Base-by-base conservation (phyloP, 2,888 invertebrate species). In the Aleiodes testaceus region DNA sequence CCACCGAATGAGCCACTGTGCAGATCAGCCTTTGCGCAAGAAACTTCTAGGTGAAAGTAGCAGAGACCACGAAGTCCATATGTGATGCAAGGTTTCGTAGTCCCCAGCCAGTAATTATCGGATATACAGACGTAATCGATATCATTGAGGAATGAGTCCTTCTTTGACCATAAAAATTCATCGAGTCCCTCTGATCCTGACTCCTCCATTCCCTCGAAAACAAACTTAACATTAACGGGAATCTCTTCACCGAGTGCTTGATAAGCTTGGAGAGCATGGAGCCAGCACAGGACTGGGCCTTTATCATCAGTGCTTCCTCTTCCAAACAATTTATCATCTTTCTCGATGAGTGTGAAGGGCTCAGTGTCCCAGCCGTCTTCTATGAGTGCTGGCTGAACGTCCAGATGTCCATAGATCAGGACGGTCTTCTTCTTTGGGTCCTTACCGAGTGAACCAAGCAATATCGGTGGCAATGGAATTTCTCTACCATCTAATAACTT, bases 131-230 rank as follows among this genome's bases (percentile, higher is more conserved):
- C 96, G 88, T 92, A 98, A 87, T 99, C 98, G 0, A 97, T 93
- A 84, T 92, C 91, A 67, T 92, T 90, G 44, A 98, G 91, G 87
- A 97, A 98, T 3, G 74, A 63, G 78, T 94, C 92, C 83, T 94
- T 94, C 77, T 91, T 89, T 0, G 90, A 86, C 78, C 89, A 88
- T 0, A 99, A 89, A 9, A 98, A 89, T 0, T 94, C 95, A 86
- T 98, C 97, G 22, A 99, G 89, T n/a, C 99, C 99, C 85, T 95
- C 95, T 72, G 98, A 98, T 5, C 98, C 98, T 73, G 94, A 95
- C 87, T 99, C 99, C 88, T 99, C 99, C 99, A 99, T 99, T 69
- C 97, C 97, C 90, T 99, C 99, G 85, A 99, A 95, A 12, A 96
- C 92, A 88, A 99, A 98, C 91, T 94, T 94, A 5, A 95, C 82